Conservation (phyloP, 2,113 vertebrate species). For the Nannospalax galili region DNA sequence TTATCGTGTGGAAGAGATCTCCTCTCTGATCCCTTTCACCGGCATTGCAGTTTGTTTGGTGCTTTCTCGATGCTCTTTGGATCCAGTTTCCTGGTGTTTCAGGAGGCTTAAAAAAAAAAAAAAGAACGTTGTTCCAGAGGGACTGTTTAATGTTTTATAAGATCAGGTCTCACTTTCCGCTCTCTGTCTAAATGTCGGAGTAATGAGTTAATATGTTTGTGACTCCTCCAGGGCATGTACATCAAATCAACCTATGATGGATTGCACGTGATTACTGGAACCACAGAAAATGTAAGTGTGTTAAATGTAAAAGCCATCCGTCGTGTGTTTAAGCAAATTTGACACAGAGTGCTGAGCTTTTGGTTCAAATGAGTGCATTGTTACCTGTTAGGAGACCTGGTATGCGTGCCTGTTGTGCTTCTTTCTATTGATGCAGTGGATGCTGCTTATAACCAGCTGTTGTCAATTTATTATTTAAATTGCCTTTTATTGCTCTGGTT, state of each 20-base stretch:
- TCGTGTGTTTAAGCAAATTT: neutral
- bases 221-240: conserved; percentile 93
- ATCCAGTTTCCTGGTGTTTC: conserved; percentile 35
- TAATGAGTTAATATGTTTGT: conserved; percentile 22
- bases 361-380: neutral
- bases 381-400: neutral
- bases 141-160: conserved; percentile 44
- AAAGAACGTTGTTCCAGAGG: neutral
- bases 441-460: neutral
- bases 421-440: neutral
- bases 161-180: neutral
- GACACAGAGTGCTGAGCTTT: neutral
- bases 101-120: neutral
- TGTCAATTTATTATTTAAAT: conserved; percentile 68
- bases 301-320: neutral
- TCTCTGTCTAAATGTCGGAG: neutral
- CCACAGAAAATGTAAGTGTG: conserved; percentile 96
- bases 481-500: neutral
- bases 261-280: conserved; percentile 96
- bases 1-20: conserved; percentile 30
- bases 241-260: conserved; percentile 99
- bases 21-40: neutral
- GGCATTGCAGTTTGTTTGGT: neutral
- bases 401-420: neutral
- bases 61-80: neutral